These are phyloP conservation scores for Aphis gossypii DNA, from an alignment of 1,140 invertebrate genomes.

Conservation along the genomic window DNA sequence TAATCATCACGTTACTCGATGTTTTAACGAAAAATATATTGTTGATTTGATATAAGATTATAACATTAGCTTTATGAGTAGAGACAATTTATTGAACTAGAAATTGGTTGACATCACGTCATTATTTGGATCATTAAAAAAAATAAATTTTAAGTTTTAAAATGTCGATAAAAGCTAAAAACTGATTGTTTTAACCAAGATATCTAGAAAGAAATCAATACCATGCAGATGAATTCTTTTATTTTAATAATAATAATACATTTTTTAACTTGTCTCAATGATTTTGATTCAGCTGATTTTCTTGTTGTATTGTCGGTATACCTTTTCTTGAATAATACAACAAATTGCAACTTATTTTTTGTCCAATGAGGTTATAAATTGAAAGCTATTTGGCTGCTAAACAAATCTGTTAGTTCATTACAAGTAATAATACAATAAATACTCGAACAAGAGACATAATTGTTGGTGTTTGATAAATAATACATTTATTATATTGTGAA, in stretches of 20 bases:
- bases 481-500: background rate
- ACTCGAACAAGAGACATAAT: background rate
- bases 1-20: background rate
- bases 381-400: background rate
- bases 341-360: background rate
- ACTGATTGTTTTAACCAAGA: background rate
- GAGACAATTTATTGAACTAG: background rate
- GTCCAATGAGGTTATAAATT: background rate
- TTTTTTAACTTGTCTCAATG: background rate
- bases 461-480: background rate
- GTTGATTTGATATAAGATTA: background rate
- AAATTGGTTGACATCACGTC: background rate
- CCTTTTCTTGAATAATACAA: background rate
- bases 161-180: background rate
- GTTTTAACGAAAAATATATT: background rate
- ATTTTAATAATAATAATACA: too few relatives aligned
- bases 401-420: background rate
- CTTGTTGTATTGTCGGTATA: background rate
- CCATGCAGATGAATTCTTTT: too few relatives aligned
- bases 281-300: background rate
- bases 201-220: background rate
- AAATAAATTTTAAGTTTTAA: background rate
- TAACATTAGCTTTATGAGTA: rapidly evolving
- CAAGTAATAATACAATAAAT: background rate
- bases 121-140: background rate